These are phyloP conservation scores for Cremastobaeus sp. DNA, from an alignment of 2,888 invertebrate genomes.

Conservation along the genomic window DNA sequence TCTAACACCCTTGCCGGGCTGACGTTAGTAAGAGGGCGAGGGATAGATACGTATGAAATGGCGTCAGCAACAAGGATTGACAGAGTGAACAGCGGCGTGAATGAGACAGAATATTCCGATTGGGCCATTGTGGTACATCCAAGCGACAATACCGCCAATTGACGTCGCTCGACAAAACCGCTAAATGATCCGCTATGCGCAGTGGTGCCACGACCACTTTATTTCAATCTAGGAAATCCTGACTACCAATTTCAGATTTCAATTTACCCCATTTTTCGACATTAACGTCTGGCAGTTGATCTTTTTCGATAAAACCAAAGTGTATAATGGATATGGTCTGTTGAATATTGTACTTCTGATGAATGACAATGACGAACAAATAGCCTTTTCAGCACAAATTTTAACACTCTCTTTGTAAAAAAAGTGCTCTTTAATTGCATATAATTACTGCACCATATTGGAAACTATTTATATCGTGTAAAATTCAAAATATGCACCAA, in stretches of 20 bases:
- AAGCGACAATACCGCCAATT: slow-evolving; percentile 79
- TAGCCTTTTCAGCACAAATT: no score
- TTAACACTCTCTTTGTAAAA: no score
- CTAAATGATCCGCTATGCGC: slow-evolving; percentile 78
- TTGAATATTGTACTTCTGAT: no score
- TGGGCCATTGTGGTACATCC: slow-evolving; percentile 79
- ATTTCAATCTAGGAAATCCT: slow-evolving; percentile 78
- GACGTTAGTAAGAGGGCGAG: slow-evolving; percentile 17
- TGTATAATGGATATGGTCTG: slow-evolving; percentile 70
- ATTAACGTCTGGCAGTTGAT: slow-evolving; percentile 71
- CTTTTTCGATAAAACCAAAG: slow-evolving; percentile 62
- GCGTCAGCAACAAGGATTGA: slow-evolving; percentile 52
- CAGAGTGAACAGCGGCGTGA: slow-evolving; percentile 66
- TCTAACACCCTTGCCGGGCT: slow-evolving; percentile 67
- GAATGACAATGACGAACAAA: no score
- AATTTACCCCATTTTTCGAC: slow-evolving; percentile 75
- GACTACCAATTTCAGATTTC: slow-evolving; percentile 72
- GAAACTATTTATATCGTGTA: no score
- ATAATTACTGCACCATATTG: no score
- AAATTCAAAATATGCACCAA: no score
- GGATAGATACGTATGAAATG: slow-evolving; percentile 48
- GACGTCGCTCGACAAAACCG: slow-evolving; percentile 79
- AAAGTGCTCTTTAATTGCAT: no score
- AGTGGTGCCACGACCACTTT: slow-evolving; percentile 77
- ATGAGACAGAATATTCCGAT: slow-evolving; percentile 77